Percentiles rank a stretch among this genome's conserved stretches.
Evolutionary conservation across 2,113 vertebrate genomes (phyloP).

Genomic region (Boleophthalmus pectinirostris): DNA sequence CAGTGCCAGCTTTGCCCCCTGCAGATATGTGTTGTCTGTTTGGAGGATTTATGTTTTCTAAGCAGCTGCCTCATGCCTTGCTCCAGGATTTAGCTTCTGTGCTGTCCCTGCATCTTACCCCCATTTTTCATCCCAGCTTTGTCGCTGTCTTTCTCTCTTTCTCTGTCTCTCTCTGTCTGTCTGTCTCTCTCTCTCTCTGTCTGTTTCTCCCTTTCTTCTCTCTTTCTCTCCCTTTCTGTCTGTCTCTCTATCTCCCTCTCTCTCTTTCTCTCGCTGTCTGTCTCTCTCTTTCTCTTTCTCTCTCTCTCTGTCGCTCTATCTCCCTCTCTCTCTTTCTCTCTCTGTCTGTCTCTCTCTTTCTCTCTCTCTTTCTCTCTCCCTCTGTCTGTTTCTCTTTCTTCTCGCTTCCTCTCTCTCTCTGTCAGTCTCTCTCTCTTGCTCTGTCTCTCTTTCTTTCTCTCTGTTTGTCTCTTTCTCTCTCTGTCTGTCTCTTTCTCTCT

Average conservation of each 20-base stretch:
- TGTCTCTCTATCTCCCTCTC: conserved; percentile 2
- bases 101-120: conserved; percentile 6
- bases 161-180: conserved; percentile 1
- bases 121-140: conserved; percentile 22
- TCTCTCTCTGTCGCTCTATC: conserved; percentile 13
- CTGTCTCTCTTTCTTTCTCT: conserved; percentile 8
- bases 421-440: conserved; percentile 3
- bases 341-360: conserved; percentile 8
- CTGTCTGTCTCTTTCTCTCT: conserved; percentile 7
- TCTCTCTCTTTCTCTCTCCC: conserved; percentile 6
- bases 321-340: conserved; percentile 5
- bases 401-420: conserved; percentile 5
- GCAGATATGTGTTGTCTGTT: conserved; percentile 38
- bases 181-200: conserved; percentile 12
- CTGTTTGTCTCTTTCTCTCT: conserved; percentile 3
- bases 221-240: conserved; percentile 10
- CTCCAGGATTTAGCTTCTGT: conserved; percentile 14
- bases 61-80: conserved; percentile 26
- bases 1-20: conserved; percentile 20
- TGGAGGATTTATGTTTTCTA: conserved; percentile 42
- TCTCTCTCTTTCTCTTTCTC: conserved; percentile 7
- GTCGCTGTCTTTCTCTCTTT: conserved; percentile 4
- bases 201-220: conserved; percentile 5
- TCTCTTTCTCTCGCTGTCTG: conserved; percentile 10
- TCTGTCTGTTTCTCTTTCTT: too few relatives aligned